Evolutionary conservation across 2,888 invertebrate genomes (phyloP).

Genomic region (Torymus tubicola): DNA sequence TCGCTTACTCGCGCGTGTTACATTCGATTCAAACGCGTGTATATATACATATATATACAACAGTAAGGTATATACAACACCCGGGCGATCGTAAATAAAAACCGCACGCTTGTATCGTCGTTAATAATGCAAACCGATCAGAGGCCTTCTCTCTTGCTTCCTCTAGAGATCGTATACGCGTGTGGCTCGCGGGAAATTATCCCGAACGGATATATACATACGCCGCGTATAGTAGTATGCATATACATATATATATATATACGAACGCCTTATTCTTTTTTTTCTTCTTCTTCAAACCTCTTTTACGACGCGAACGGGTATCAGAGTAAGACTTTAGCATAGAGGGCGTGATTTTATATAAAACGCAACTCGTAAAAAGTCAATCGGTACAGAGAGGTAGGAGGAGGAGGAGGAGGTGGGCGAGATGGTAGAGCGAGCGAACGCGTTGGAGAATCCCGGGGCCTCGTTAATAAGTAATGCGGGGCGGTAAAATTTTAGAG

Average conservation of each 20-base stretch:
- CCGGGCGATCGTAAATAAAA: slow-evolving; percentile 12
- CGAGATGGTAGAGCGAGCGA: not conserved
- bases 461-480: slow-evolving; percentile 58
- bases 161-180: too few relatives aligned
- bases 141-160: too few relatives aligned
- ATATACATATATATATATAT: not conserved
- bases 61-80: too few relatives aligned
- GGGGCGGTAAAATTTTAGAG: slow-evolving; percentile 56
- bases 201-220: slow-evolving; percentile 15
- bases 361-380: slow-evolving; percentile 54
- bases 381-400: slow-evolving; percentile 44
- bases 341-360: slow-evolving; percentile 51
- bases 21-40: not conserved
- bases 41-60: not conserved
- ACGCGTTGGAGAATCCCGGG: slow-evolving; percentile 3
- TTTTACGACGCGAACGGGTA: slow-evolving; percentile 31
- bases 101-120: not conserved
- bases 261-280: not conserved
- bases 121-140: slow-evolving; percentile 36
- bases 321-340: slow-evolving; percentile 38
- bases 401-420: not conserved
- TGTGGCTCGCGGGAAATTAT: slow-evolving; percentile 17
- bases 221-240: too few relatives aligned
- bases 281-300: not conserved
- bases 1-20: too few relatives aligned